phyloP scores from a whole-genome alignment of 53 echinoderm and acorn worm species.

The Mesocentrotus franciscanus region DNA sequence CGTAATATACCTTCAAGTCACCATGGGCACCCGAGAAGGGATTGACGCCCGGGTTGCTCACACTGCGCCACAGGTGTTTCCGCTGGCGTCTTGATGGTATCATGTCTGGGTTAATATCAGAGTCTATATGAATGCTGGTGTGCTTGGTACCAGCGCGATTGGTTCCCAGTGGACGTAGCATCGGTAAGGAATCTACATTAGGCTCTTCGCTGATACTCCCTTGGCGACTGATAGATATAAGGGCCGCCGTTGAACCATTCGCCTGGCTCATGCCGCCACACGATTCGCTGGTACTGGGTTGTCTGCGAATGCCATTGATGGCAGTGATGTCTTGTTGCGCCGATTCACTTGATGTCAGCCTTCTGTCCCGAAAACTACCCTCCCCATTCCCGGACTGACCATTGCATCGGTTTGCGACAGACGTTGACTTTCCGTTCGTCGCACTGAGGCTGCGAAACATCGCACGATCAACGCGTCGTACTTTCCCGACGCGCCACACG shows the following conservation, averaged over 20 bases:
- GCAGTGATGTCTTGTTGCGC: constrained; percentile 33
- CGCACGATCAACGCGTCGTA: constrained; percentile 81
- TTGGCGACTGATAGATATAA: constrained; percentile 60
- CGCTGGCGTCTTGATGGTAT: constrained; percentile 38
- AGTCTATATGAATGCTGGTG: constrained; percentile 62
- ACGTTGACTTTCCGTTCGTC: constrained; percentile 45
- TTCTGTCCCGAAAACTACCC: constrained; percentile 58
- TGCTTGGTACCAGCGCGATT: constrained; percentile 30
- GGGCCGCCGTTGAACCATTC: constrained; percentile 62
- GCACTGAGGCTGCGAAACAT: constrained; percentile 73
- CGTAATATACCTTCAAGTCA: constrained; percentile 81
- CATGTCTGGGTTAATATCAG: constrained; percentile 32
- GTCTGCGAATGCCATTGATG: constrained; percentile 28
- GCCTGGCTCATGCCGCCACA: constrained; percentile 52
- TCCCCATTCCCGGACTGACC: constrained; percentile 32
- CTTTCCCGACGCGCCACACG: constrained; percentile 82
- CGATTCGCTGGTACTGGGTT: constrained; percentile 58
- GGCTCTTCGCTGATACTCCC: constrained; percentile 63
- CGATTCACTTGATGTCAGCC: constrained; percentile 54
- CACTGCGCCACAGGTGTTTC: constrained; percentile 76
- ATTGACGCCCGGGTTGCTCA: constrained; percentile 84
- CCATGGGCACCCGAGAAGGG: constrained; percentile 63
- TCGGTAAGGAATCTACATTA: constrained; percentile 43
- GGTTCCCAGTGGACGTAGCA: constrained; percentile 18
- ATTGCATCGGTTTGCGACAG: constrained; percentile 37